These are phyloP conservation scores for Semotilus atromaculatus DNA, from an alignment of 2,797 vertebrate genomes.

Conservation along the genomic window DNA sequence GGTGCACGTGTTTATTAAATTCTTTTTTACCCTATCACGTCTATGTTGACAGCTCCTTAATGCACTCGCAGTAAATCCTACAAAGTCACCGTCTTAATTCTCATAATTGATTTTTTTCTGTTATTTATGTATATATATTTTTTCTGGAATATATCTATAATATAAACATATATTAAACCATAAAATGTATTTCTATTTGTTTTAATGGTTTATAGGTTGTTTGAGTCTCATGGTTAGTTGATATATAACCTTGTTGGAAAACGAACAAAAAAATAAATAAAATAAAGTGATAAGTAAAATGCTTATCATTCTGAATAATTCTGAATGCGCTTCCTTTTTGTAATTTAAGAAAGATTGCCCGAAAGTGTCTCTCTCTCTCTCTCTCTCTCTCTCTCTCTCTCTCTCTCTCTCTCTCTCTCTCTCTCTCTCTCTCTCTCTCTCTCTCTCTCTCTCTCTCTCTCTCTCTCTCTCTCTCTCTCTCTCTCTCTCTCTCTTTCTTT, in stretches of 20 bases:
- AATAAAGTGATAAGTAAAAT: not conserved
- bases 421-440: too few species aligned
- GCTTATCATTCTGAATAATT: not conserved
- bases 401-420: too few species aligned
- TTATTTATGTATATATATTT: conserved; percentile 11
- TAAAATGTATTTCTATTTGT: not conserved
- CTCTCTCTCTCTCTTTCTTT: conserved; percentile 10
- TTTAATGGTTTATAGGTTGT: not conserved
- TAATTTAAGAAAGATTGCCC: not conserved
- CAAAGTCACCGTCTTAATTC: conserved; percentile 2
- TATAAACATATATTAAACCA: too few species aligned
- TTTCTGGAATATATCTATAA: not conserved
- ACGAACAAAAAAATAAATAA: not conserved
- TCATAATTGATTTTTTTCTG: conserved; percentile 29
- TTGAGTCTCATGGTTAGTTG: not conserved
- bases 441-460: too few species aligned
- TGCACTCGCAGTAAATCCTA: conserved; percentile 14
- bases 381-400: too few species aligned
- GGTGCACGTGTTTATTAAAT: conserved; percentile 49
- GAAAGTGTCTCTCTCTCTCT: not conserved
- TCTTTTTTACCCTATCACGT: conserved; percentile 31
- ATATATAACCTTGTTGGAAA: not conserved
- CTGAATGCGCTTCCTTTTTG: not conserved
- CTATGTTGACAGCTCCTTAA: conserved; percentile 35
- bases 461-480: too few species aligned